phyloP scores from a whole-genome alignment of 2,888 invertebrate genomes.

The Thereva nobilitata region DNA sequence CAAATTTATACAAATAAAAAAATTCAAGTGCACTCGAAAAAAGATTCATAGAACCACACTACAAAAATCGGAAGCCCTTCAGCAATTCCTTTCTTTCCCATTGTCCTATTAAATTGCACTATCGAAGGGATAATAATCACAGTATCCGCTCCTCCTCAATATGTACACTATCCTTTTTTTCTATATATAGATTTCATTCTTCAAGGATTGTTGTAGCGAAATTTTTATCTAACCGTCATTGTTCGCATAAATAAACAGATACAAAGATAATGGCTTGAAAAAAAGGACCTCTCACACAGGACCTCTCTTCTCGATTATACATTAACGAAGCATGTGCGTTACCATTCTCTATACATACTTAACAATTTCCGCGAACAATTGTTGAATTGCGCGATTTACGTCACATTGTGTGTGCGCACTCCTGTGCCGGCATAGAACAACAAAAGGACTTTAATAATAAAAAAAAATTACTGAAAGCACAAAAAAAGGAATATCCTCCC shows the following conservation, averaged over 20 bases:
- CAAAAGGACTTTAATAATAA: background rate
- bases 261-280: slow-evolving; percentile 15
- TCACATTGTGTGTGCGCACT: slow-evolving; percentile 19
- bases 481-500: slow-evolving; percentile 12
- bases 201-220: background rate
- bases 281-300: slow-evolving; percentile 26
- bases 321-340: too few species aligned
- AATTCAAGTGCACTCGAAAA: slow-evolving; percentile 9
- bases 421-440: background rate
- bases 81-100: background rate
- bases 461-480: too few species aligned
- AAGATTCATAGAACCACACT: background rate
- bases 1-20: background rate
- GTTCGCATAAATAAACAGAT: slow-evolving; percentile 33
- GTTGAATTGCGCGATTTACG: slow-evolving; percentile 33
- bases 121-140: background rate
- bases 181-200: too few species aligned
- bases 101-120: background rate
- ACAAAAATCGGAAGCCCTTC: slow-evolving; percentile 14
- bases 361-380: slow-evolving; percentile 18
- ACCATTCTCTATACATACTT: background rate
- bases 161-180: background rate
- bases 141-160: slow-evolving; percentile 14
- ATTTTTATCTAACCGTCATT: slow-evolving; percentile 14
- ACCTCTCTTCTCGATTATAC: background rate